Percentiles rank a stretch among this genome's conserved stretches.
Conservation (phyloP, 2,797 vertebrate genomes). For the Rhyacichthys aspro region DNA sequence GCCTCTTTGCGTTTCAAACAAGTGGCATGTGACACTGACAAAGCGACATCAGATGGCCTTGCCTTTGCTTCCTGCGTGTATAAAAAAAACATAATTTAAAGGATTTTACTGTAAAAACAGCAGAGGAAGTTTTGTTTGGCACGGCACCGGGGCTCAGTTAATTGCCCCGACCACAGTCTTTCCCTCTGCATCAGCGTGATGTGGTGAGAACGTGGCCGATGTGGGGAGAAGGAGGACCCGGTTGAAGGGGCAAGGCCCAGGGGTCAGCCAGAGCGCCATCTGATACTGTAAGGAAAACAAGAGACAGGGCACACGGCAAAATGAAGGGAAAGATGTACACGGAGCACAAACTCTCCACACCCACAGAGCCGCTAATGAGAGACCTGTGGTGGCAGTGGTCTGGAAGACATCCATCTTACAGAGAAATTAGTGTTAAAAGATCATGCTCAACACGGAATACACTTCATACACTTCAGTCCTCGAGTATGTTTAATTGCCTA, state of each 20-base stretch:
- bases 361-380: conserved; percentile 64
- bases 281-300: conserved; percentile 59
- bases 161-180: conserved; percentile 80
- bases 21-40: conserved; percentile 64
- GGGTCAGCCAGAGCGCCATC: conserved; percentile 65
- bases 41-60: conserved; percentile 57
- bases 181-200: conserved; percentile 75
- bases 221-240: conserved; percentile 53
- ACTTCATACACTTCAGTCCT: conserved; percentile 50
- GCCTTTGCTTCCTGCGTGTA: conserved; percentile 54
- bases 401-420: conserved; percentile 62
- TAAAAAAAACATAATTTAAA: conserved; percentile 81
- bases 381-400: conserved; percentile 59
- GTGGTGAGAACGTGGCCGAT: conserved; percentile 69
- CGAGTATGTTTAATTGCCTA: conserved; percentile 61
- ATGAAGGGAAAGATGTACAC: conserved; percentile 50
- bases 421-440: conserved; percentile 62
- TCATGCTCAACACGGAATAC: conserved; percentile 63
- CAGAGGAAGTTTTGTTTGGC: conserved; percentile 85
- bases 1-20: conserved; percentile 28
- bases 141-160: conserved; percentile 68
- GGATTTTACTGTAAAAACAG: conserved; percentile 79
- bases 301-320: conserved; percentile 38
- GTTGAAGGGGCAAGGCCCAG: conserved; percentile 54
- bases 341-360: conserved; percentile 54